Base-by-base conservation (phyloP, 2,797 vertebrate genomes). In the Lepilemur ruficaudatus region DNA sequence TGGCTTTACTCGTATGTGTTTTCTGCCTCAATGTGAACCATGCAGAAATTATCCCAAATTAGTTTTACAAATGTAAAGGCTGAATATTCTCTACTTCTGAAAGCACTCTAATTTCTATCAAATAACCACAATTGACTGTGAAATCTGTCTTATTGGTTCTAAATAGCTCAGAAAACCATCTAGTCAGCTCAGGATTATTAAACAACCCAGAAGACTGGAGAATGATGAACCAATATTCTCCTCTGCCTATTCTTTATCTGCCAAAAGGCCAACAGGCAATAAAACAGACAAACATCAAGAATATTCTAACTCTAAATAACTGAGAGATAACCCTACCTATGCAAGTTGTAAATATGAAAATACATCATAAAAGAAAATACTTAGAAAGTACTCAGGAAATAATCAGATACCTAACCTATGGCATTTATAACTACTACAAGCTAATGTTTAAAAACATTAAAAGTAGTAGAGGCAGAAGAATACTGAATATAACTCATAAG, bases 151-250 rank as follows among this genome's bases (percentile, higher is more conserved):
- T 67, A 67, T 4, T 87, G 32, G 85, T 93, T 95, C 81, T 89
- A 95, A 95, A 72, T 35, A 96, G 32, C 46, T 86, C 90, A 95
- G 65, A 79, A 95, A 96, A 89, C 41, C 46, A 93, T 46, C 50
- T 5, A 43, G 80, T 94, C 50, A 90, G 25, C 57, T 92, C 17
- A 65, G 25, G 25, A 91, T 73, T 59, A 95, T 84, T 67, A 94
- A 91, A 95, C 35, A 95, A 94, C 6, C 87, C 14, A 38, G 94
- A 79, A 95, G 50, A 95, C 89, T 93, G 41, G 93, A 94, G 96
- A 95, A 72, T 88, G 41, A 92, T 73, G 38, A 93, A 87, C 9
- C 7, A n/a, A 61, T 80, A 38, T 70, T 80, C 35, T 84, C 50
- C 22, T 96, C 83, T 93, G 57, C 43, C 86, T 95, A 48, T 65